Percentiles rank a stretch among this genome's conserved stretches.
These are phyloP conservation scores for Macrobrachium nipponense DNA, from an alignment of 1,140 invertebrate genomes.

Conservation along the genomic window DNA sequence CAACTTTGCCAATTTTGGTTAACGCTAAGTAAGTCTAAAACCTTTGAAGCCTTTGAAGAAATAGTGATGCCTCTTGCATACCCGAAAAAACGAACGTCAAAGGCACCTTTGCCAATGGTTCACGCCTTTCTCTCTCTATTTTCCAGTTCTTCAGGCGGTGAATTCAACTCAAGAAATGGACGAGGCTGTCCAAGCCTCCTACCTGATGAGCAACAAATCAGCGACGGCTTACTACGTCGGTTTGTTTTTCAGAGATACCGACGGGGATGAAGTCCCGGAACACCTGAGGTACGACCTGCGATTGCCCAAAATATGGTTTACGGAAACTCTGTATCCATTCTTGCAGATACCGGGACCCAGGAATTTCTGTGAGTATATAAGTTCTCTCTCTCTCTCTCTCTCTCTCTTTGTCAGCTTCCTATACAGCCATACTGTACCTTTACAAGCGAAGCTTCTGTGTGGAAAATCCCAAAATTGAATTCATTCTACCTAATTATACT, in stretches of 20 bases:
- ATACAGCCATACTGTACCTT: too few species aligned
- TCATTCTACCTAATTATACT: too few species aligned
- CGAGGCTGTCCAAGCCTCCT: neutral
- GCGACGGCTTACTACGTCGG: slow-evolving; percentile 5
- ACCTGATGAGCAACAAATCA: slow-evolving; percentile 12
- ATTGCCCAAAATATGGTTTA: slow-evolving; percentile 3
- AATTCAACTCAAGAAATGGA: slow-evolving; percentile 21
- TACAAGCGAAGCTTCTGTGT: too few species aligned
- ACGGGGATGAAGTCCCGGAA: neutral
- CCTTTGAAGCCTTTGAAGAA: too few species aligned
- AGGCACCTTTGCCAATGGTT: too few species aligned
- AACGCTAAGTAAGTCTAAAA: too few species aligned
- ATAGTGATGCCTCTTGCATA: too few species aligned
- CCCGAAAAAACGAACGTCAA: too few species aligned
- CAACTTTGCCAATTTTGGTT: too few species aligned
- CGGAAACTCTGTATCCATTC: neutral
- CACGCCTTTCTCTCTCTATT: too few species aligned
- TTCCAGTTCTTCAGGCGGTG: slow-evolving; percentile 23
- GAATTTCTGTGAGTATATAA: slow-evolving; percentile 10
- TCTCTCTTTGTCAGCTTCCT: too few species aligned
- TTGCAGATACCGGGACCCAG: slow-evolving; percentile 30
- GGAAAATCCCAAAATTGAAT: too few species aligned
- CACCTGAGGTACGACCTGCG: slow-evolving; percentile 30
- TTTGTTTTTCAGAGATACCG: slow-evolving; percentile 6
- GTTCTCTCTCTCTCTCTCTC: neutral